A percentile compares a stretch with the other conserved stretches of the same genome.
Conservation (phyloP, 2,888 invertebrate genomes). For the Torymus auratus region DNA sequence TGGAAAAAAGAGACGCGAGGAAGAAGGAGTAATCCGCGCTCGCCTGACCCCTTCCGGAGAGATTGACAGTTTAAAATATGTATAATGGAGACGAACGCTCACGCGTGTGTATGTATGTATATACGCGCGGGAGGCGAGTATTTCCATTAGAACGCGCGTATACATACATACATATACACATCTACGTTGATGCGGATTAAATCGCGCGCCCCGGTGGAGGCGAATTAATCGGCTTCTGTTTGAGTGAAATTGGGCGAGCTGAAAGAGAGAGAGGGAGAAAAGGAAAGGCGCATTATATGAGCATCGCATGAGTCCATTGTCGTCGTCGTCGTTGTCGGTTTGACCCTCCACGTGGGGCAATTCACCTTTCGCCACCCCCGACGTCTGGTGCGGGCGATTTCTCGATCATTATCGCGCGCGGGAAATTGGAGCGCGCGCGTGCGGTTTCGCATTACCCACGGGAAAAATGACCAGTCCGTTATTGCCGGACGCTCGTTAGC, state of each 20-base stretch:
- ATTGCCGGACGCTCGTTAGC: conserved; percentile 39
- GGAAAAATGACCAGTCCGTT: conserved; percentile 34
- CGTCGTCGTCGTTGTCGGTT: conserved; percentile 5
- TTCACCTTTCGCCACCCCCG: no score
- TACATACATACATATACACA: background rate
- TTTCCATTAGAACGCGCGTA: conserved; percentile 50
- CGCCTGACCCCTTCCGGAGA: conserved; percentile 70
- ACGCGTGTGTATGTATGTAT: background rate
- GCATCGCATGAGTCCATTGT: conserved; percentile 33
- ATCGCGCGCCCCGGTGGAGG: conserved; percentile 71
- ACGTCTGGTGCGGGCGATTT: background rate
- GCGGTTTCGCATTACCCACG: conserved; percentile 11
- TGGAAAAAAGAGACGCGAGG: conserved; percentile 56
- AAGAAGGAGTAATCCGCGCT: conserved; percentile 27
- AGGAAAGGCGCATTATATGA: conserved; percentile 16
- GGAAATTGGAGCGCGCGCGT: conserved; percentile 27
- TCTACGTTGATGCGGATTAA: conserved; percentile 67
- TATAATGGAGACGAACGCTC: conserved; percentile 70
- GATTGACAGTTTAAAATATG: conserved; percentile 77
- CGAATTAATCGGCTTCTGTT: conserved; percentile 77
- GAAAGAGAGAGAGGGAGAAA: conserved; percentile 65
- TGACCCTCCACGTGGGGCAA: background rate
- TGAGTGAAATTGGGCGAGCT: conserved; percentile 75
- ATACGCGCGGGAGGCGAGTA: background rate
- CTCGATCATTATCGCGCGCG: conserved; percentile 31